Percentiles rank a stretch among this genome's conserved stretches.
phyloP scores from a whole-genome alignment of 2,113 vertebrate genomes.

The Seriola aureovittata region DNA sequence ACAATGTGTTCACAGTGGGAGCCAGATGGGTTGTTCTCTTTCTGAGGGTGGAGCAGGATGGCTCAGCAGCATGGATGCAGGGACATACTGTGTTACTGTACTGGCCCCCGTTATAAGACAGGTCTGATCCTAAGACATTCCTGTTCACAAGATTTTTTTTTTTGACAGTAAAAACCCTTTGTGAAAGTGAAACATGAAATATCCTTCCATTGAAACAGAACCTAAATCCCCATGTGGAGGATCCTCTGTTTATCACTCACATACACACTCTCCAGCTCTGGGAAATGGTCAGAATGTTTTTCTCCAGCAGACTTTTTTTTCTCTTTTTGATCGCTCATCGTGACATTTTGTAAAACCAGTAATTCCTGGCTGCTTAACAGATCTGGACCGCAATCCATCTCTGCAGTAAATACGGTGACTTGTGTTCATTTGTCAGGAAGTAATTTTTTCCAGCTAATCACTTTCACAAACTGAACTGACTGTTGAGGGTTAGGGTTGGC shows the following conservation, averaged over 20 bases:
- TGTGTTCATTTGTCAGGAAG: not conserved
- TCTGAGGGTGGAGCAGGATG: not conserved
- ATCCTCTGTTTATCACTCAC: not conserved
- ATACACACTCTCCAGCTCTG: not conserved
- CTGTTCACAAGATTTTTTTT: not conserved
- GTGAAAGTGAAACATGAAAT: not conserved
- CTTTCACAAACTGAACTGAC: not conserved
- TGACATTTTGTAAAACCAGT: not conserved
- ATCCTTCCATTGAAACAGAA: not conserved
- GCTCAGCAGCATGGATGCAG: not conserved
- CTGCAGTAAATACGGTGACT: not conserved
- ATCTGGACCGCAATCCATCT: no score
- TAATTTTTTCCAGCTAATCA: no score
- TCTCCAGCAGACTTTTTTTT: not conserved
- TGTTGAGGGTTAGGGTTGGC: not conserved
- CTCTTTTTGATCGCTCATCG: not conserved
- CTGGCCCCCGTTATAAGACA: not conserved
- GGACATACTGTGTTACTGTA: not conserved
- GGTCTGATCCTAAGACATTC: no score
- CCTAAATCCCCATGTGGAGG: not conserved
- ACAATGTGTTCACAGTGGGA: constrained; percentile 31
- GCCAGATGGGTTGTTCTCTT: constrained; percentile 33
- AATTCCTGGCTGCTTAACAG: not conserved
- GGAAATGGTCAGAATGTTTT: not conserved
- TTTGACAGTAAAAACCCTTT: no score